Evolutionary conservation across 2,113 vertebrate genomes (phyloP).

Genomic region (Hoplias malabaricus): DNA sequence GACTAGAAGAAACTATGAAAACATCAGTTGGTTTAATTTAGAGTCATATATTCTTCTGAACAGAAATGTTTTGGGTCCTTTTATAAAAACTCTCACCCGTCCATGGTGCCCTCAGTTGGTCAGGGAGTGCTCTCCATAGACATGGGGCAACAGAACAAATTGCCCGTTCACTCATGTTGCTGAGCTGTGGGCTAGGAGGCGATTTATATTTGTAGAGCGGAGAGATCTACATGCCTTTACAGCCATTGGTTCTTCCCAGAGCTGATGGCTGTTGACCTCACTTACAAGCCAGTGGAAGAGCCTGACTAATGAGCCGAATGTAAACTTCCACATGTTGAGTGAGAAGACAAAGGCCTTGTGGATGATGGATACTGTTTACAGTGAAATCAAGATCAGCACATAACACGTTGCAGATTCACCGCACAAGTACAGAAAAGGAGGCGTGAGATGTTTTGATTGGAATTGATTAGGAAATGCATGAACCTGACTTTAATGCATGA

Average conservation of each 20-base stretch:
- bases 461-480: slow-evolving; percentile 23
- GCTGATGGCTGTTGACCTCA: background rate
- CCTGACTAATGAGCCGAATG: slow-evolving; percentile 48
- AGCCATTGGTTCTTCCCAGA: background rate
- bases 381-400: background rate
- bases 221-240: background rate
- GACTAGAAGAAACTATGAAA: too few relatives aligned
- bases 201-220: too few relatives aligned
- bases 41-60: too few relatives aligned
- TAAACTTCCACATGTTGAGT: slow-evolving; percentile 19
- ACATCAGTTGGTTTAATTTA: too few relatives aligned
- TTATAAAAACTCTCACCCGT: too few relatives aligned
- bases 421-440: slow-evolving; percentile 29
- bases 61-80: too few relatives aligned
- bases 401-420: background rate
- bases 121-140: too few relatives aligned
- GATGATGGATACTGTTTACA: slow-evolving; percentile 13
- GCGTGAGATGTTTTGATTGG: slow-evolving; percentile 37
- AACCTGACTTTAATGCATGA: background rate
- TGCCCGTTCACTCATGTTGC: too few relatives aligned
- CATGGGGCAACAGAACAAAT: too few relatives aligned
- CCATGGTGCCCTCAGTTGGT: too few relatives aligned
- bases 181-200: too few relatives aligned
- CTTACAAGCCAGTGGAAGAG: slow-evolving; percentile 7
- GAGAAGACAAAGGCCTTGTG: background rate